Evolutionary conservation across 2,113 vertebrate genomes (phyloP).

Genomic region (Macroglossus sobrinus): DNA sequence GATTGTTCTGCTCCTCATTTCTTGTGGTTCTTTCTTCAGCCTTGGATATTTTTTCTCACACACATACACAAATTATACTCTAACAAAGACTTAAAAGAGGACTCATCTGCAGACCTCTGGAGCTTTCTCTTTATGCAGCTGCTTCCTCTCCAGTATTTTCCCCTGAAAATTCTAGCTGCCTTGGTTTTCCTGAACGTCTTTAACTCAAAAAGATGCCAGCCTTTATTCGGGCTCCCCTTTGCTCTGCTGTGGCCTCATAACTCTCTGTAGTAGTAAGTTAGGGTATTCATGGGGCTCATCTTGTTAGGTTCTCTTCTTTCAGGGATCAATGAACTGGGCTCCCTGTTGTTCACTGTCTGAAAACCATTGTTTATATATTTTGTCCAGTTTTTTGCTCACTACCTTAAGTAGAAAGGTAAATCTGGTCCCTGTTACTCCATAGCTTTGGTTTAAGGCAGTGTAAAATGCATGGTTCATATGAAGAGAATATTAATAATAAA

Average conservation of each 20-base stretch:
- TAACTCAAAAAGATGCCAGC: background rate
- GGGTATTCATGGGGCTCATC: background rate
- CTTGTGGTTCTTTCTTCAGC: background rate
- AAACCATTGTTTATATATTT: background rate
- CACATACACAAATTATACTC: background rate
- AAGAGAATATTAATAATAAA: background rate
- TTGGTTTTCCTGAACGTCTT: background rate
- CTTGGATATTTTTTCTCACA: background rate
- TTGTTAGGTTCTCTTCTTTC: background rate
- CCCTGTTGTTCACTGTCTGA: background rate
- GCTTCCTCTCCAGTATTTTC: background rate
- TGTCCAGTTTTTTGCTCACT: background rate
- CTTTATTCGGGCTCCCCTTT: background rate
- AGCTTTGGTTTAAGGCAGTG: background rate
- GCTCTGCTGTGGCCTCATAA: background rate
- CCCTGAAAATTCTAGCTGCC: background rate
- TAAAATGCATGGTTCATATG: background rate
- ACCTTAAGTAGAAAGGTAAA: background rate
- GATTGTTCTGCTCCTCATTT: background rate
- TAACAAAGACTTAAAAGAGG: background rate
- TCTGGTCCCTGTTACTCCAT: background rate
- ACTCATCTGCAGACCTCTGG: background rate
- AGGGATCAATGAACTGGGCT: background rate
- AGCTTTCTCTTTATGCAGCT: background rate
- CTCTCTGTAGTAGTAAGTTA: background rate